Base-by-base conservation (phyloP, 2,797 vertebrate species). In the Crypturellus tataupa region DNA sequence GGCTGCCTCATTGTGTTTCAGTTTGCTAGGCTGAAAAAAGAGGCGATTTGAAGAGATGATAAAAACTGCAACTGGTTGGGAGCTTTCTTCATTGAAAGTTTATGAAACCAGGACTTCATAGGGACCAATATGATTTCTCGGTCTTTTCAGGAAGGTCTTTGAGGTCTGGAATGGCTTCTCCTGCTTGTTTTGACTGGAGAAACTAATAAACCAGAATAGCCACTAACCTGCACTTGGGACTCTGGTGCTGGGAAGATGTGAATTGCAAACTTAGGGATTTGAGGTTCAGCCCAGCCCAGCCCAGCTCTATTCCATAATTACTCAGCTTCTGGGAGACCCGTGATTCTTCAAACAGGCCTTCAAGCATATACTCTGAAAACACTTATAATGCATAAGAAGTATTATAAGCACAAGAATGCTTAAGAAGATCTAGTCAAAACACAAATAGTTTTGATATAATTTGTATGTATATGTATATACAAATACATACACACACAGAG, bases 1-100 rank as follows among this genome's bases (percentile, higher is more conserved):
- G 85, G 55, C 84, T 86, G 58, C 75, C 60, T 49, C 82, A 40
- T 63, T 85, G 75, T 89, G 46, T 85, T 94, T 81, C 33, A 37
- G 85, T 93, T 76, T 53, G 70, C 82, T 79, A 79, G 62, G 46
- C 70, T 83, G 51, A 94, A 86, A 49, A 92, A 90, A 83, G 59
- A 89, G 35, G 55, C 5, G 13, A 69, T 83, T 89, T 3, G 12
- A 80, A 65, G 33, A 59, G 67, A 64, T 65, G 37, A 87, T 63
- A 75, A 82, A 55, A 87, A 76, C 69, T 84, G 55, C 77, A 95
- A 69, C 37, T 94, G 77, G 7, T 13, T 84, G 55, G 33, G n/a
- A 94, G 35, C 5, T 51, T 79, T 94, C 56, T 85, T 72, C 55
- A 69, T 44, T 78, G 59, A 81, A 87, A 94, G 72, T 47, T 85